These are phyloP conservation scores for Chloropsis hardwickii DNA, from an alignment of 2,113 vertebrate genomes.

Conservation along the genomic window DNA sequence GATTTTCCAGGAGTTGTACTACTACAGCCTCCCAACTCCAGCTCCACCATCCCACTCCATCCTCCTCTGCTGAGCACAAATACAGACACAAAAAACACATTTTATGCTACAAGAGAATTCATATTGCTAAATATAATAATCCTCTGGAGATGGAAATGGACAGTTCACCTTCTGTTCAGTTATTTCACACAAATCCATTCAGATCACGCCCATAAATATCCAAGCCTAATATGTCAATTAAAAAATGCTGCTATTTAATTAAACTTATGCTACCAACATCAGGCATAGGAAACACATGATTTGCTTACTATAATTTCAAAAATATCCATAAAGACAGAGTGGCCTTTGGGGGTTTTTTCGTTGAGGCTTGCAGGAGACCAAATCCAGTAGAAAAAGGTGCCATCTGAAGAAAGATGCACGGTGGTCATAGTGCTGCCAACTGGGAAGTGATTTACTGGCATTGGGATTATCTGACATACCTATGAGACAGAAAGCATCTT, in stretches of 20 bases:
- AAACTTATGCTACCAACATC: not conserved
- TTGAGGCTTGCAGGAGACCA: slow-evolving; percentile 98
- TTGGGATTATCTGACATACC: slow-evolving; percentile 90
- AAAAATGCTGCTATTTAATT: not conserved
- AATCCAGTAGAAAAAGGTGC: slow-evolving; percentile 96
- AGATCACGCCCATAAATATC: not conserved
- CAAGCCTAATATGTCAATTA: not conserved
- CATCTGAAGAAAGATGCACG: slow-evolving; percentile 94
- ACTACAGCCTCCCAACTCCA: not conserved
- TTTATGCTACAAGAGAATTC: not conserved
- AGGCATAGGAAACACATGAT: not conserved
- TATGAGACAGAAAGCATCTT: slow-evolving; percentile 42
- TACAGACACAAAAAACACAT: not conserved
- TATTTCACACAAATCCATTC: not conserved
- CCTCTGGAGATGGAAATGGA: not conserved
- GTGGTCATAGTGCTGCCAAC: slow-evolving; percentile 95
- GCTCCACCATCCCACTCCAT: not conserved
- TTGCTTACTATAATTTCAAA: slow-evolving; percentile 88
- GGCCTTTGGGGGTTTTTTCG: slow-evolving; percentile 97
- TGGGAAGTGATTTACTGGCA: slow-evolving; percentile 93
- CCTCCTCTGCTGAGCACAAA: not conserved
- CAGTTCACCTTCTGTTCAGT: not conserved
- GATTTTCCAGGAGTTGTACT: not conserved
- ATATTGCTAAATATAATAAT: not conserved
- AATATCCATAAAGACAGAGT: slow-evolving; percentile 98